A percentile compares a stretch with the other conserved stretches of the same genome.
These are phyloP conservation scores for Dichetophora obliterata DNA, from an alignment of 2,888 invertebrate species.

Conservation along the genomic window DNA sequence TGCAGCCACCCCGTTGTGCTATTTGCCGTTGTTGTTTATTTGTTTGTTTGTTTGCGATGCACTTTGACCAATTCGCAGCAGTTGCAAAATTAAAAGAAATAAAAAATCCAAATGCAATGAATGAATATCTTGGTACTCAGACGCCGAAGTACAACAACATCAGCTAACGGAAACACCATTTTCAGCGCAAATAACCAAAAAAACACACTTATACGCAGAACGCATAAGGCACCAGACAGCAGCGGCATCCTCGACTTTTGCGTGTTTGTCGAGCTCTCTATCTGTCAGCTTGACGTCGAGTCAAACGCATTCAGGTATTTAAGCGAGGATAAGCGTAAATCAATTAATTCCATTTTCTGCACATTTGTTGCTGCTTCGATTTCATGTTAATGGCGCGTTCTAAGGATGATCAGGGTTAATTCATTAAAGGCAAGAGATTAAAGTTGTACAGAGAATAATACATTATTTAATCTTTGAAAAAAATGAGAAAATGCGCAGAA, in stretches of 20 bases:
- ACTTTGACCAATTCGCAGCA: conserved; percentile 49
- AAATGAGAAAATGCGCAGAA: too few species aligned
- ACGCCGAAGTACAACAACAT: too few species aligned
- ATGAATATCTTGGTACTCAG: too few species aligned
- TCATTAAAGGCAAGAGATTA: too few species aligned
- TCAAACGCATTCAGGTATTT: conserved; percentile 44
- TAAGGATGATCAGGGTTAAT: not conserved
- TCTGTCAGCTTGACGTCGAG: conserved; percentile 47
- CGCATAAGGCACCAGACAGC: too few species aligned
- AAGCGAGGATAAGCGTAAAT: not conserved
- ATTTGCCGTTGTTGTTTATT: conserved; percentile 33
- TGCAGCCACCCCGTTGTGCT: not conserved
- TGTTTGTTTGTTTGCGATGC: conserved; percentile 46
- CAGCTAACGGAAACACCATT: too few species aligned
- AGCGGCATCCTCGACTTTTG: too few species aligned
- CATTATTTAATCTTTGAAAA: too few species aligned
- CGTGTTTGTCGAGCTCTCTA: conserved; percentile 38
- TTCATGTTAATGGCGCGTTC: not conserved
- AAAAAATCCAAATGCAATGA: too few species aligned
- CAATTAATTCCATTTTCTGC: conserved; percentile 4
- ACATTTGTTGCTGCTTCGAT: not conserved
- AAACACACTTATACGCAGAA: too few species aligned
- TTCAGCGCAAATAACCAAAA: too few species aligned
- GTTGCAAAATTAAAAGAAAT: not conserved
- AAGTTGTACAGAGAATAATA: too few species aligned